Conservation (phyloP, 2,797 vertebrate genomes). For the Intellagama lesueurii region DNA sequence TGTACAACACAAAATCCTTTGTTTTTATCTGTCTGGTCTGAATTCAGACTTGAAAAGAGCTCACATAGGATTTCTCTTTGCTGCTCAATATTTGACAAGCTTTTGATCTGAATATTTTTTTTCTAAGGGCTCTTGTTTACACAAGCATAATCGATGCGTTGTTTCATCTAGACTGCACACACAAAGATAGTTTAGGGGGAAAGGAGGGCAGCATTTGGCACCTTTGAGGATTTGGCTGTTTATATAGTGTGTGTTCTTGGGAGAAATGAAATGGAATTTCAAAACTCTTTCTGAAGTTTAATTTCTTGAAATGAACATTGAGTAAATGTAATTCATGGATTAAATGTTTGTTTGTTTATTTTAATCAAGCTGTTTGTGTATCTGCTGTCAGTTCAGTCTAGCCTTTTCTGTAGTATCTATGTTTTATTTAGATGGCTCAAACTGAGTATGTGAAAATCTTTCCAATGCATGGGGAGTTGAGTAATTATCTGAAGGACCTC, state of each 20-base stretch:
- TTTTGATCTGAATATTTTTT: conserved; percentile 78
- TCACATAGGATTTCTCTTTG: conserved; percentile 79
- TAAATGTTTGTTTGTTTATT: conserved; percentile 57
- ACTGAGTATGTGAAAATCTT: conserved; percentile 19
- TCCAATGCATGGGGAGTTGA: conserved; percentile 40
- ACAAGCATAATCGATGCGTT: conserved; percentile 78
- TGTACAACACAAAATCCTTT: conserved; percentile 74
- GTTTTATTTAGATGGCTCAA: conserved; percentile 46
- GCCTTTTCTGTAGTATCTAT: conserved; percentile 48
- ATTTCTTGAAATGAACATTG: conserved; percentile 64
- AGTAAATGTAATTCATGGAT: conserved; percentile 53
- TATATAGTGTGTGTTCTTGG: conserved; percentile 70
- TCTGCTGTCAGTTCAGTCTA: conserved; percentile 56
- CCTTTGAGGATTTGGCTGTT: conserved; percentile 68
- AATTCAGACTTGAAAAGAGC: conserved; percentile 81
- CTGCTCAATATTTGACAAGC: conserved; percentile 72
- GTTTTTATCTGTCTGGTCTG: conserved; percentile 71
- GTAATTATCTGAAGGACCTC: background rate
- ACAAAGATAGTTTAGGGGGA: conserved; percentile 72
- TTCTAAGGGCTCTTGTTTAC: conserved; percentile 79
- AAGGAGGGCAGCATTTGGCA: conserved; percentile 74
- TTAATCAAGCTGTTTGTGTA: conserved; percentile 58
- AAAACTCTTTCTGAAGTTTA: conserved; percentile 67
- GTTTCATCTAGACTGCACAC: conserved; percentile 85
- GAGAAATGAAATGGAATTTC: conserved; percentile 67